Evolutionary conservation across 2,113 vertebrate genomes (phyloP), one percentile per base, ranked within the genome.

Genomic region (Vulpes lagopus): DNA sequence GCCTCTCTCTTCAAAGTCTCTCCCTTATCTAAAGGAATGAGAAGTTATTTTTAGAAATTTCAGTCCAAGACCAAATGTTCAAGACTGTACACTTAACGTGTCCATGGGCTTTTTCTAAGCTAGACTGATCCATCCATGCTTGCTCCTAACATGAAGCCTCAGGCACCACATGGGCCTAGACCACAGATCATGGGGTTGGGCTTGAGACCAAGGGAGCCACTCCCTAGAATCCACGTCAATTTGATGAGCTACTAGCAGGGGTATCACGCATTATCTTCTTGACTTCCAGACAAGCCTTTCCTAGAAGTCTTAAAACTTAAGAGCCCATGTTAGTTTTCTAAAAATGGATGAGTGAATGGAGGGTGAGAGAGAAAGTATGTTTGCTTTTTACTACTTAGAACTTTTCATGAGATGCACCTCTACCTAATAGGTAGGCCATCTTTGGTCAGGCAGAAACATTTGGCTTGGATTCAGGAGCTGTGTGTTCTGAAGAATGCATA

Each of bases 1-100:
- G 20, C 51, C 17, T 74, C 30, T 87, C 0, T 49, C 87, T 65
- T 78, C 32, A 57, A 89, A 92, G 22, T 76, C 76, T 32, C 11
- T 82, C 22, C 9, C 65, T 83, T 81, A 78, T 23, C 78, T 82
- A 49, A 94, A 93, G 71, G 27, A 27, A 65, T 3, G 4, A 30
- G 20, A 64, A 60, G 27, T 65, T 90, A 32, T 51, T 94, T 97
- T 80, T 38, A 71, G 69, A 81, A 84, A 83, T 79, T 60, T 51
- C 12, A 43, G 23, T 15, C 12, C 16, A 35, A 25, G 43, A 86
- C 23, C 73, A 87, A 38, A 85, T 14, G 12, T 11, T 79, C 3
- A 0, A 16, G n/a, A 87, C 16, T 23, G 0, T 51, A 22, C 19
- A 5, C 32, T 30, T 85, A 16, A 7, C 14, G 20, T 71, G 16